Conservation (phyloP, 2,113 vertebrate species). For the Silurus glanis region DNA sequence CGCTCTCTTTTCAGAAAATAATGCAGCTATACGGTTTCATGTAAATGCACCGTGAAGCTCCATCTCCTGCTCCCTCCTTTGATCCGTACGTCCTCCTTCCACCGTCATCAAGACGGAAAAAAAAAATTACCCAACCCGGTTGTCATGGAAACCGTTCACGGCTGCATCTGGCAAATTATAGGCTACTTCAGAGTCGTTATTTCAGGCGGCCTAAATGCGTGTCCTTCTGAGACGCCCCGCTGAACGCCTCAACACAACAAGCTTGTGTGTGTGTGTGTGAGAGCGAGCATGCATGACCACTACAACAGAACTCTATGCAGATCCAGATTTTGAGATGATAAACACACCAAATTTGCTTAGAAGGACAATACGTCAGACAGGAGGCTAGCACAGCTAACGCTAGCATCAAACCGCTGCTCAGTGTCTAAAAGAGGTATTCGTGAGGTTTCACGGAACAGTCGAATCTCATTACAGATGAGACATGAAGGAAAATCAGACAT, state of each 20-base stretch:
- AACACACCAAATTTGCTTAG: neutral
- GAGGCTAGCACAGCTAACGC: neutral
- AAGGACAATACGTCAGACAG: neutral
- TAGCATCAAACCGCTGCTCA: neutral
- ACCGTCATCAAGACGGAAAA: neutral
- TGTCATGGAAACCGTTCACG: conserved; percentile 79
- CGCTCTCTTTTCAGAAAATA: neutral
- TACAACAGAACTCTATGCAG: neutral
- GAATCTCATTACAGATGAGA: neutral
- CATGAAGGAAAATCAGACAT: neutral
- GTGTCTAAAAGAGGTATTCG: neutral
- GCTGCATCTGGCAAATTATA: conserved; percentile 78
- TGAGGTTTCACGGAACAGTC: neutral
- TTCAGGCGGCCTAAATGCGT: conserved; percentile 35
- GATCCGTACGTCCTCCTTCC: conserved; percentile 23
- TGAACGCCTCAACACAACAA: neutral
- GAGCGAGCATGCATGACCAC: neutral
- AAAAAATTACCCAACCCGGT: conserved; percentile 57
- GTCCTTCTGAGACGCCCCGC: conserved; percentile 24
- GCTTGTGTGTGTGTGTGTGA: neutral
- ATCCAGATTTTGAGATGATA: neutral
- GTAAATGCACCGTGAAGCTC: neutral
- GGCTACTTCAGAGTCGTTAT: conserved; percentile 60
- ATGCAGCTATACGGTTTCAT: neutral
- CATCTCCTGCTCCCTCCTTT: neutral